Evolutionary conservation across 2,113 vertebrate species (phyloP), one percentile per base, ranked within the genome.

Genomic region (Psilopsiagon aymara): DNA sequence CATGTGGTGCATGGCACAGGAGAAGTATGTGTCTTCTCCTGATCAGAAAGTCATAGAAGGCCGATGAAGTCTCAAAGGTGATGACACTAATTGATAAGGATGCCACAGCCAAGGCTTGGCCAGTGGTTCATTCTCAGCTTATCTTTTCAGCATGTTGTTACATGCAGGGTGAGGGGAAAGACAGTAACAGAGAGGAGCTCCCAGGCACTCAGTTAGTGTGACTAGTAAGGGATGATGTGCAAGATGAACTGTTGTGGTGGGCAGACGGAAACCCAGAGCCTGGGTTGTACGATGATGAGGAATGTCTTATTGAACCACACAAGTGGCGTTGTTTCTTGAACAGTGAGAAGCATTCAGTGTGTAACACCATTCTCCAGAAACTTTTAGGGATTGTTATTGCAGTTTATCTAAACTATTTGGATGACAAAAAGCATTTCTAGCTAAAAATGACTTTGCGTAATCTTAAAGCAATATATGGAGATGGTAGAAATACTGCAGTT

Each of bases 371-470:
- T 25, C 59, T 69, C 49, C 64, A 77, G 82, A 73, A 93, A 74
- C 37, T 77, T 92, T 47, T 88, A 64, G 52, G 18, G 6, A 9
- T 52, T 37, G 41, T 73, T 95, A 91, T n/a, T 93, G 57, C 59
- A 66, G 68, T 74, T 94, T 69, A 88, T 73, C 62, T 62, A 62
- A 95, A 70, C 52, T 52, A 66, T 74, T 27, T 70, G 59, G 70
- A 79, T 70, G 68, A 86, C 19, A 86, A 80, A 69, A 87, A 52
- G 17, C 76, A 44, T 92, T 82, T 90, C n/a, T 71, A 92, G 73
- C 67, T 74, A 93, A 90, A 73, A 16, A 25, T n/a, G 33, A 70
- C 31, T 94, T 91, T 55, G 31, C 16, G n/a, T 67, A 63, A 63
- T 67, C 41, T 85, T 76, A 68, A 79, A 70, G 39, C 18, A 49